Base-by-base conservation (phyloP, 2,113 vertebrate species). In the Tympanuchus pallidicinctus region DNA sequence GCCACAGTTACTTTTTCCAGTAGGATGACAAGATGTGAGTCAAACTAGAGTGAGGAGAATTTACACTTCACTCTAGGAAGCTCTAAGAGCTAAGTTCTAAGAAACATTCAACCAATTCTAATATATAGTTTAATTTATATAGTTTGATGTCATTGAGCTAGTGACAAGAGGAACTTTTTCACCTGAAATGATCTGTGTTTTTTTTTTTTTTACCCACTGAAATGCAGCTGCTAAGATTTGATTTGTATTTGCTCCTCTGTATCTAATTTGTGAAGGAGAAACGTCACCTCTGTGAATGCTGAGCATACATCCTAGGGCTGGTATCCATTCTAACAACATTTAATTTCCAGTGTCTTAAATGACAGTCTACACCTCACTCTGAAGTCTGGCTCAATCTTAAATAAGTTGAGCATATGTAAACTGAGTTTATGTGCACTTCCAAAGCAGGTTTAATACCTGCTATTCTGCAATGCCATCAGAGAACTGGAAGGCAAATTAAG, bases 351-450 rank as follows among this genome's bases (percentile, higher is more conserved):
- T 18, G 16, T n/a, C 34, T 56, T 56, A 48, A 67, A 67, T 38
- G 27, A 15, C 5, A 77, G 8, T 48, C 34, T 81, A 7, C 17
- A 11, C 20, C 8, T 88, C 43, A 43, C 8, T 61, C 32, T 11
- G 12, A 70, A 10, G 56, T 74, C 88, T 73, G 89, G 17, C 38
- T 64, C n/a, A 42, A 40, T 88, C 43, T 61, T 57, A 66, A 76
- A 20, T n/a, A 32, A 80, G 20, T 2, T 83, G 22, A 67, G 22
- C 22, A 16, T 32, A 61, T 0, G 0, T 77, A 76, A 77, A 2
- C 8, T 56, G 34, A 42, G 38, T 78, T 78, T 86, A n/a, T 28
- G 20, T 66, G 5, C 5, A 6, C 8, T 82, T 92, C 36, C 30
- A 86, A 87, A 54, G 2, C 15, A 56, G 60, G 32, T 64, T 94